These are phyloP conservation scores for Ochropleura leucogaster DNA, from an alignment of 2,888 invertebrate genomes.

Conservation along the genomic window DNA sequence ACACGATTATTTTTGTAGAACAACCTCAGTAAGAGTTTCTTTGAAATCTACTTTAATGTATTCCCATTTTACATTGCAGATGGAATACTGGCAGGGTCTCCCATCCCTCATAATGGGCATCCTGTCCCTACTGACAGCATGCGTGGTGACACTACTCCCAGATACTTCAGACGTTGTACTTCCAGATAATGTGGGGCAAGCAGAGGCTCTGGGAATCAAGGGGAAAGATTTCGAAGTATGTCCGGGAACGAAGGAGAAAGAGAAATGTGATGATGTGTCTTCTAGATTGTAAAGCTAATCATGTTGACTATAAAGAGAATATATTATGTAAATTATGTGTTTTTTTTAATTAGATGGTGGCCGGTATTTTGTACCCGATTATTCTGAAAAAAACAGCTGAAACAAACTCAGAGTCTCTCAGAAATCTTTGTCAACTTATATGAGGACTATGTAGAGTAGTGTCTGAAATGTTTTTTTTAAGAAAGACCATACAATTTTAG, in stretches of 20 bases:
- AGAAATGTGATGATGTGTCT: conserved; percentile 3
- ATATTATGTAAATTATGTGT: background rate
- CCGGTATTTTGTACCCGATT: too few species aligned
- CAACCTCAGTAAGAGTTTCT: background rate
- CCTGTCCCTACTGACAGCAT: conserved; percentile 79
- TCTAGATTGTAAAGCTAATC: conserved; percentile 9
- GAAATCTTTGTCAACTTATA: too few species aligned
- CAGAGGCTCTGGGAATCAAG: conserved; percentile 66
- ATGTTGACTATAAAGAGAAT: too few species aligned
- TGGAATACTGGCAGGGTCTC: conserved; percentile 77
- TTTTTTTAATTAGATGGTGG: too few species aligned
- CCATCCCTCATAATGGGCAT: conserved; percentile 83
- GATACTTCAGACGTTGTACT: conserved; percentile 81
- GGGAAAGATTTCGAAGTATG: conserved; percentile 4
- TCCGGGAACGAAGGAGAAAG: background rate
- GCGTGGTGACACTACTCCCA: conserved; percentile 79
- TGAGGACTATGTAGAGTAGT: too few species aligned
- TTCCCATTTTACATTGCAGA: conserved; percentile 67
- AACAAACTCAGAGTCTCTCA: too few species aligned
- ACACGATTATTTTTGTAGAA: background rate
- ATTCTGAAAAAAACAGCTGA: too few species aligned
- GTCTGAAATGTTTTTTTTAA: too few species aligned
- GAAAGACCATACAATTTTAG: too few species aligned
- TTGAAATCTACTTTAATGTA: background rate
- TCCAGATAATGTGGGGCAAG: conserved; percentile 81